Conservation (phyloP, 2,797 vertebrate species). For the Rhinatrema bivittatum region DNA sequence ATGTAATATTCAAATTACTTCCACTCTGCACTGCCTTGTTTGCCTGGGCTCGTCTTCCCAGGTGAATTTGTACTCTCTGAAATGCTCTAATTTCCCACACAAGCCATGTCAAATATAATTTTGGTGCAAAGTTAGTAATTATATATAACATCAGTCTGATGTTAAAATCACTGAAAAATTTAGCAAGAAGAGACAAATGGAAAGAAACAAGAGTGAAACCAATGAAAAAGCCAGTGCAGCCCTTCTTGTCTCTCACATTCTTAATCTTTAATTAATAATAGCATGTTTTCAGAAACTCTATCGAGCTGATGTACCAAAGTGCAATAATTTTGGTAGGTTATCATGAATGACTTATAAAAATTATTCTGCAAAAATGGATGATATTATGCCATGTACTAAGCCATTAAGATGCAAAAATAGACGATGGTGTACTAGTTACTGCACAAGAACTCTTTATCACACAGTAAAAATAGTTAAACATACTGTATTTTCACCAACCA, state of each 20-base stretch:
- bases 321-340: too few species aligned
- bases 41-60: conserved; percentile 71
- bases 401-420: too few species aligned
- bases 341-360: too few species aligned
- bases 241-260: conserved; percentile 59
- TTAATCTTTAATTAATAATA: conserved; percentile 90
- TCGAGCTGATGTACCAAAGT: too few species aligned
- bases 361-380: too few species aligned
- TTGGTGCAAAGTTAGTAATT: conserved; percentile 93
- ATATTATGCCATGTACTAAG: too few species aligned
- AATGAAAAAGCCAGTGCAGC: conserved; percentile 68
- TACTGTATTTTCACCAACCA: too few species aligned
- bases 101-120: conserved; percentile 93
- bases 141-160: conserved; percentile 90
- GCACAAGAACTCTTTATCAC: too few species aligned
- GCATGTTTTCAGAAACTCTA: conserved; percentile 73
- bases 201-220: conserved; percentile 87
- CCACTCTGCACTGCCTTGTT: conserved; percentile 61
- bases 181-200: conserved; percentile 89
- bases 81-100: conserved; percentile 88
- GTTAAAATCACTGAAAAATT: conserved; percentile 96
- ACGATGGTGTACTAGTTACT: too few species aligned
- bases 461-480: too few species aligned
- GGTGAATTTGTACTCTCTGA: conserved; percentile 79
- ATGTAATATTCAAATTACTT: conserved; percentile 92